Percentiles rank a stretch among this genome's conserved stretches.
phyloP scores from a whole-genome alignment of 2,888 invertebrate species.

The Blera fallax region DNA sequence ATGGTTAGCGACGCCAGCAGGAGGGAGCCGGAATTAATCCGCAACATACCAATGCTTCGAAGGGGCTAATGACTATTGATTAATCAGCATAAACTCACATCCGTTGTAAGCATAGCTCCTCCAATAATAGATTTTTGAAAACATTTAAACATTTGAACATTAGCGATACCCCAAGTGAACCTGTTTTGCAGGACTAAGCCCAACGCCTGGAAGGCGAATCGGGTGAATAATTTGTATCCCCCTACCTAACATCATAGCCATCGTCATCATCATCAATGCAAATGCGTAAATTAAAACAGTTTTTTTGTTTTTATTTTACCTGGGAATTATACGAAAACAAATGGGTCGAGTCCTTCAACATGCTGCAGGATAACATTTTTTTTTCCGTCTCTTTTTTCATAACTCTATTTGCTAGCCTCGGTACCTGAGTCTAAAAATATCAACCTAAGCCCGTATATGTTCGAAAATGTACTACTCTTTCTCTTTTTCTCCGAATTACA shows the following conservation, averaged over 20 bases:
- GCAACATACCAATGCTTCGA: too few species aligned
- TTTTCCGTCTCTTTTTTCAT: background rate
- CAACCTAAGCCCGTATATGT: constrained; percentile 8
- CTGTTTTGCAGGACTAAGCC: background rate
- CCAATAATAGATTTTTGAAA: background rate
- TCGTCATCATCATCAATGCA: background rate
- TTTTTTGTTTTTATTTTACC: background rate
- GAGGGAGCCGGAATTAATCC: too few species aligned
- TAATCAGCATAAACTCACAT: background rate
- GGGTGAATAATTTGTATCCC: background rate
- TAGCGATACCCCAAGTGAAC: background rate
- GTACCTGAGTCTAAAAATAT: constrained; percentile 57
- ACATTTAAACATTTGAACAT: background rate
- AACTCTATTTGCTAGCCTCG: constrained; percentile 42
- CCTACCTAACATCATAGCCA: background rate
- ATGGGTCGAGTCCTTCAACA: constrained; percentile 51
- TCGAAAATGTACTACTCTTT: constrained; percentile 10
- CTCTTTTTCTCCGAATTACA: background rate
- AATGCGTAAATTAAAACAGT: constrained; percentile 4
- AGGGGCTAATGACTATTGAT: too few species aligned
- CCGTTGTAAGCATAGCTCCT: too few species aligned
- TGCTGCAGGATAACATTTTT: constrained; percentile 42
- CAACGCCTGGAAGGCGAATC: background rate
- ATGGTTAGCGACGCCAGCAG: too few species aligned
- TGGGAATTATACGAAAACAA: background rate